phyloP scores from a whole-genome alignment of 2,113 vertebrate genomes.

The Reinhardtius hippoglossoides region DNA sequence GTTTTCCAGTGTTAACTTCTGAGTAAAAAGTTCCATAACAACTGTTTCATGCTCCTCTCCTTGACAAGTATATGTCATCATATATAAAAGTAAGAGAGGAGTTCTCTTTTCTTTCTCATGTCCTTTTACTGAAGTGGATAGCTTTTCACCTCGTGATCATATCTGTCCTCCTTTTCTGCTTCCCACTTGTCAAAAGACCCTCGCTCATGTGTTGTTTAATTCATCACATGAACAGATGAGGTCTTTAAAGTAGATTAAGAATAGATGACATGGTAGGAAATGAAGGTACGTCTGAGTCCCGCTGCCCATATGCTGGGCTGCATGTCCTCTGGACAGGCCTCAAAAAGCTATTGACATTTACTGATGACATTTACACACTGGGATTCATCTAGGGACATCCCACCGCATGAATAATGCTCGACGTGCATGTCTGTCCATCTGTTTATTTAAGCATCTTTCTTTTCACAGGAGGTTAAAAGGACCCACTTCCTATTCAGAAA shows the following conservation, averaged over 20 bases:
- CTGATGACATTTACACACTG: conserved; percentile 76
- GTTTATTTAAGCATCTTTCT: conserved; percentile 35
- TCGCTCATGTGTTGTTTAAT: conserved; percentile 67
- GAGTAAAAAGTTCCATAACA: too few relatives aligned
- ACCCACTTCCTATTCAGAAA: background rate
- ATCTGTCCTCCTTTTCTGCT: conserved; percentile 29
- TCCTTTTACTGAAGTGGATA: background rate
- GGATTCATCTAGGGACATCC: conserved; percentile 64
- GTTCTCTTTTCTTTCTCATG: background rate
- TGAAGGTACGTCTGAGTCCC: conserved; percentile 43
- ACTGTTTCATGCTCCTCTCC: background rate
- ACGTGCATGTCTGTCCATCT: conserved; percentile 11
- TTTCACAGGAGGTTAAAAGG: conserved; percentile 21
- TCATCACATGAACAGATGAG: conserved; percentile 61
- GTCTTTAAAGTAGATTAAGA: conserved; percentile 68
- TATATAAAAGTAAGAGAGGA: too few relatives aligned
- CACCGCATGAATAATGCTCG: conserved; percentile 65
- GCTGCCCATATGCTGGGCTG: conserved; percentile 41
- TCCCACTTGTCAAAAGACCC: background rate
- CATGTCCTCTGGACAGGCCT: conserved; percentile 61
- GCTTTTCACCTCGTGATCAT: conserved; percentile 23
- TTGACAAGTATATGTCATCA: background rate
- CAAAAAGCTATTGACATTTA: conserved; percentile 79
- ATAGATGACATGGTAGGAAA: conserved; percentile 66
- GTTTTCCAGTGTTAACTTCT: too few relatives aligned